A percentile compares a stretch with the other conserved stretches of the same genome.
Conservation (phyloP, 2,888 invertebrate species). For the Drosophila prostipennis region DNA sequence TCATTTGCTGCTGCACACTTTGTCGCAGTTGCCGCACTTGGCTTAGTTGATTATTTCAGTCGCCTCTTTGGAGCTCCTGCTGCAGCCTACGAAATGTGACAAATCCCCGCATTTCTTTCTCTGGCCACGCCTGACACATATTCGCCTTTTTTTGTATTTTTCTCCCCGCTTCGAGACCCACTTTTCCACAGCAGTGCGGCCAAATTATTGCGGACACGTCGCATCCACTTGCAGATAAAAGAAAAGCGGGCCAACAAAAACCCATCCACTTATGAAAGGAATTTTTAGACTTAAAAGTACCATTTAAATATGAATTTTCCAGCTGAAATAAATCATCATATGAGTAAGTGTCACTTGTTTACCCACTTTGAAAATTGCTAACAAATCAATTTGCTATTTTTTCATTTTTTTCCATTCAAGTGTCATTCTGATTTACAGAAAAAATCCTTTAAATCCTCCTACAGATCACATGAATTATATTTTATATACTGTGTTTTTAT, state of each 20-base stretch:
- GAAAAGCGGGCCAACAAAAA: slow-evolving; percentile 4
- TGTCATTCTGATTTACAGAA: neutral
- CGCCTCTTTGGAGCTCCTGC: slow-evolving; percentile 31
- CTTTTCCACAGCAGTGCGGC: slow-evolving; percentile 60
- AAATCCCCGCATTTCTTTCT: slow-evolving; percentile 53
- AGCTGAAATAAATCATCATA: too few relatives aligned
- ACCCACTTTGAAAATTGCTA: neutral
- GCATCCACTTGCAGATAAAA: slow-evolving; percentile 43
- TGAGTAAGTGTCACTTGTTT: neutral
- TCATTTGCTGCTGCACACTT: slow-evolving; percentile 65
- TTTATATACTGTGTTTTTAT: too few relatives aligned
- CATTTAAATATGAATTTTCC: neutral
- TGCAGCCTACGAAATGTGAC: slow-evolving; percentile 70
- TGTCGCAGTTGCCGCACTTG: slow-evolving; percentile 68
- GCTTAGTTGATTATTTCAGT: slow-evolving; percentile 70
- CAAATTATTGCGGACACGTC: slow-evolving; percentile 77
- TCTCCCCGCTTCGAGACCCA: slow-evolving; percentile 37
- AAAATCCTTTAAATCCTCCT: neutral
- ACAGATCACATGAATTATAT: neutral
- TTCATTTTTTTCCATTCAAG: neutral
- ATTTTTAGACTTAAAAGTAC: neutral
- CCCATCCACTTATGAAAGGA: neutral
- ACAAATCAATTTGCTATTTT: neutral
- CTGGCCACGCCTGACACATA: slow-evolving; percentile 61
- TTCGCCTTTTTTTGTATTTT: slow-evolving; percentile 45